Conservation (phyloP, 2,797 vertebrate genomes). For the Glyptemys insculpta region DNA sequence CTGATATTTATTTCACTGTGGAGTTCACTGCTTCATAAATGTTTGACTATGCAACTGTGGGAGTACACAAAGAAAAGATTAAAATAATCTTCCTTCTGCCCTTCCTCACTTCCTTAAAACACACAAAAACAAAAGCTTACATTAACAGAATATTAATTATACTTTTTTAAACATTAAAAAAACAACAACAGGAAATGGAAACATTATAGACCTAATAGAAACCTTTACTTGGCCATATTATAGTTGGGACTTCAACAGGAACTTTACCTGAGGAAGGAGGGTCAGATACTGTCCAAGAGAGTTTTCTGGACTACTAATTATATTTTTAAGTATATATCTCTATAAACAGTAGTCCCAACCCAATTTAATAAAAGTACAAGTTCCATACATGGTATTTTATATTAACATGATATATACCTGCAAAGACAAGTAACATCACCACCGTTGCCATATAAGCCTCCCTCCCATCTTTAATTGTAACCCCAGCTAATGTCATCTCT, state of each 20-base stretch:
- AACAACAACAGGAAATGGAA: neutral
- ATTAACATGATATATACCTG: fast-evolving
- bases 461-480: neutral
- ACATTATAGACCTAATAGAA: fast-evolving
- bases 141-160: neutral
- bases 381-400: fast-evolving
- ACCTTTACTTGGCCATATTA: fast-evolving
- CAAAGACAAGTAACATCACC: neutral
- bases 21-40: constrained; percentile 38
- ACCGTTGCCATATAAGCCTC: neutral
- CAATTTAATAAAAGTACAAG: neutral
- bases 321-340: fast-evolving
- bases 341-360: neutral
- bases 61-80: constrained; percentile 1
- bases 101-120: neutral
- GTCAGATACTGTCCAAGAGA: fast-evolving
- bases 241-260: fast-evolving
- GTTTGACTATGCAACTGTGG: constrained; percentile 21
- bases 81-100: fast-evolving
- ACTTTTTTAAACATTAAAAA: neutral
- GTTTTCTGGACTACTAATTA: fast-evolving
- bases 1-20: neutral
- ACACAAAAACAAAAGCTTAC: neutral
- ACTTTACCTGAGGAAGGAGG: fast-evolving
- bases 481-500: neutral